Percentiles rank a stretch among this genome's conserved stretches.
Conservation (phyloP, 2,113 vertebrate genomes). For the Lycocorax pyrrhopterus region DNA sequence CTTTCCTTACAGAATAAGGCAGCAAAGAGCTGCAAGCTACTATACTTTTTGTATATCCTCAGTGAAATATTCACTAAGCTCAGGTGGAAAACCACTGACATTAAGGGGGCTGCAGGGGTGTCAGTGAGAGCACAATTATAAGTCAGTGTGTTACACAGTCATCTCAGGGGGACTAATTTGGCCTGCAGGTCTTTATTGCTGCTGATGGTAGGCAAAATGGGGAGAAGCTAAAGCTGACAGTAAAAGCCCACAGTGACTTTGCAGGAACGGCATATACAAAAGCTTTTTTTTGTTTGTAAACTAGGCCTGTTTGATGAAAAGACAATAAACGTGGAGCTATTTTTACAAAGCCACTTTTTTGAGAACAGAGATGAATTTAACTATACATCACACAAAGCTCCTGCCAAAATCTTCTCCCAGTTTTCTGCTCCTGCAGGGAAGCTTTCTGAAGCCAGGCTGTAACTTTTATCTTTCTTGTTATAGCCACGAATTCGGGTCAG, state of each 20-base stretch:
- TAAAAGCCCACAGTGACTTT: neutral
- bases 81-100: neutral
- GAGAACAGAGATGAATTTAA: neutral
- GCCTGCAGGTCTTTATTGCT: neutral
- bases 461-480: neutral
- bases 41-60: neutral
- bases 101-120: neutral
- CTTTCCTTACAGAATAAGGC: neutral
- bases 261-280: neutral
- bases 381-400: neutral
- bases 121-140: neutral
- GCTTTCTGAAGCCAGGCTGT: neutral
- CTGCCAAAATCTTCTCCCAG: neutral
- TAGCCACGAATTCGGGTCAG: neutral
- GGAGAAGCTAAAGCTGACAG: neutral
- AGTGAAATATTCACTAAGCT: neutral
- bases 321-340: neutral
- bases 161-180: neutral
- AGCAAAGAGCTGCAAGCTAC: neutral
- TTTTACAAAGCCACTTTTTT: neutral
- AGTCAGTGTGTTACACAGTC: neutral
- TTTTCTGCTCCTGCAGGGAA: neutral
- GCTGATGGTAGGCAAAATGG: neutral
- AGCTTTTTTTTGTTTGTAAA: neutral
- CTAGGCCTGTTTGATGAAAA: neutral